Percentiles rank a stretch among this genome's conserved stretches.
Evolutionary conservation across 2,797 vertebrate genomes (phyloP).

Genomic region (Myotis pilosus): DNA sequence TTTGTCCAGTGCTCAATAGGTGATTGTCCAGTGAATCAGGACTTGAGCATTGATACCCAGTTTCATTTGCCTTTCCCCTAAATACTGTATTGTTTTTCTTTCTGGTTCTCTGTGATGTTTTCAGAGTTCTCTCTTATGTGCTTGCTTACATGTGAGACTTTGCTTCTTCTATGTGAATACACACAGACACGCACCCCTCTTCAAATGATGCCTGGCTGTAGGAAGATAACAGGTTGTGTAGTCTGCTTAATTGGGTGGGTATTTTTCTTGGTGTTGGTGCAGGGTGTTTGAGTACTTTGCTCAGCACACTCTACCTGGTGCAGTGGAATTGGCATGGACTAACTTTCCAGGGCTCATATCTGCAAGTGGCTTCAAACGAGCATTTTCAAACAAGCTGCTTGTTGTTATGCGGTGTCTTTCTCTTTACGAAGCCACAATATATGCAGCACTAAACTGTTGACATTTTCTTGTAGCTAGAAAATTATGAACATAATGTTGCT

Average conservation of each 20-base stretch:
- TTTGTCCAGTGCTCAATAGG: background rate
- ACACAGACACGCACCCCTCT: background rate
- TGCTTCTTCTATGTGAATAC: background rate
- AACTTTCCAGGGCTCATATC: background rate
- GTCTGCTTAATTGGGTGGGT: background rate
- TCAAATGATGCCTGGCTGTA: background rate
- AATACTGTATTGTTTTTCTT: background rate
- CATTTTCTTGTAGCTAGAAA: slow-evolving; percentile 43
- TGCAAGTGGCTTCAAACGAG: background rate
- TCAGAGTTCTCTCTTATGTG: background rate
- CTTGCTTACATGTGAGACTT: background rate
- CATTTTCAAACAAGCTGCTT: background rate
- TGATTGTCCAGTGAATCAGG: background rate
- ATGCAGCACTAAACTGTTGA: background rate
- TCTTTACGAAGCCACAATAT: background rate
- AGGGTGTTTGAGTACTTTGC: background rate
- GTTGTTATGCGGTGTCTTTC: background rate
- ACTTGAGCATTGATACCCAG: background rate
- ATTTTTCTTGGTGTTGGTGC: background rate
- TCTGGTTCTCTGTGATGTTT: background rate
- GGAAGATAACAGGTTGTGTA: background rate
- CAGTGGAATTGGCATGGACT: background rate
- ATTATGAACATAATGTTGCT: slow-evolving; percentile 33
- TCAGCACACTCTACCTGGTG: background rate
- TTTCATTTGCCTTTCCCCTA: background rate